A percentile compares a stretch with the other conserved stretches of the same genome.
Conservation (phyloP, 1,140 invertebrate genomes). For the Antheraea pernyi region DNA sequence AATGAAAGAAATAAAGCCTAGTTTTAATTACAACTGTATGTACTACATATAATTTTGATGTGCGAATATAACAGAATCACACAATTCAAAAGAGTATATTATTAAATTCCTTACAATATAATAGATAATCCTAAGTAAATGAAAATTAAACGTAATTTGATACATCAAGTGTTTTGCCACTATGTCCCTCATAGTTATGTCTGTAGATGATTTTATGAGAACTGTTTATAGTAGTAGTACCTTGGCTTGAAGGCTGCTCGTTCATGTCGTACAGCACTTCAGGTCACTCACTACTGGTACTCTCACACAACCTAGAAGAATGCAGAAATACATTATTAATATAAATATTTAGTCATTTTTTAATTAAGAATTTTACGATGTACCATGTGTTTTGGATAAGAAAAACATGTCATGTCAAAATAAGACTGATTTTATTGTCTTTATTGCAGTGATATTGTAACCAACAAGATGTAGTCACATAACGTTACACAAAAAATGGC, state of each 20-base stretch:
- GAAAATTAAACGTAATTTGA: slow-evolving; percentile 65
- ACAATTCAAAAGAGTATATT: slow-evolving; percentile 27
- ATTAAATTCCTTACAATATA: slow-evolving; percentile 42
- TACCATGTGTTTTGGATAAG: too few relatives aligned
- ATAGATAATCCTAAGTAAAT: slow-evolving; percentile 34
- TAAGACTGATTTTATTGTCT: not conserved
- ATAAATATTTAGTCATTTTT: too few relatives aligned
- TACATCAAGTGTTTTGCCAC: slow-evolving; percentile 62
- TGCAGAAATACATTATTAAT: slow-evolving; percentile 13
- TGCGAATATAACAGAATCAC: slow-evolving; percentile 8
- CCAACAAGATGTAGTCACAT: too few relatives aligned
- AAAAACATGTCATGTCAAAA: too few relatives aligned
- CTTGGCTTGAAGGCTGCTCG: slow-evolving; percentile 59
- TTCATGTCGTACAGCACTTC: slow-evolving; percentile 50
- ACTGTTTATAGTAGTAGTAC: slow-evolving; percentile 62
- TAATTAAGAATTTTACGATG: too few relatives aligned
- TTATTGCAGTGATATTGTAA: too few relatives aligned
- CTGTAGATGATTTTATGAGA: slow-evolving; percentile 51
- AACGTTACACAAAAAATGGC: too few relatives aligned
- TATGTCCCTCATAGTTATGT: slow-evolving; percentile 71
- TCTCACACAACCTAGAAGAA: slow-evolving; percentile 47
- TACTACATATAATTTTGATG: slow-evolving; percentile 9
- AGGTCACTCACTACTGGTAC: slow-evolving; percentile 53
- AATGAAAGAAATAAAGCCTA: slow-evolving; percentile 12
- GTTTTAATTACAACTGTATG: slow-evolving; percentile 2